These are phyloP conservation scores for Camponotus pennsylvanicus DNA, from an alignment of 1,140 invertebrate genomes.

Conservation along the genomic window DNA sequence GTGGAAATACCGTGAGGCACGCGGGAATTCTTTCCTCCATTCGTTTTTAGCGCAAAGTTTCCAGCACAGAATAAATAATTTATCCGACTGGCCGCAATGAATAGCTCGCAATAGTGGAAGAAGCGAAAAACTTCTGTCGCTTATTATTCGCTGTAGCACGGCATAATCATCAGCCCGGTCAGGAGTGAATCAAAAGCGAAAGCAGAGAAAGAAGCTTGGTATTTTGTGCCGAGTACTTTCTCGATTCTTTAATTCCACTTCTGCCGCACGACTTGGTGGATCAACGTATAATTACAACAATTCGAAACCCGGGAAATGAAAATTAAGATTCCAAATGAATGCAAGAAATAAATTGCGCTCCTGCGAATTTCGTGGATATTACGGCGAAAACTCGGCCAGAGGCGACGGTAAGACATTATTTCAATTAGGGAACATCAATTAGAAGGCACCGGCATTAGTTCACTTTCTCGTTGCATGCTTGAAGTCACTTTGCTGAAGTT, in stretches of 20 bases:
- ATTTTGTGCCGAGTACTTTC: conserved; percentile 58
- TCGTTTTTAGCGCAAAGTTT: conserved; percentile 47
- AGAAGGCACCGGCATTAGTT: conserved; percentile 62
- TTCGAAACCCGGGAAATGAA: conserved; percentile 63
- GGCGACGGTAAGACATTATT: conserved; percentile 68
- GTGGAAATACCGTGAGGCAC: conserved; percentile 44
- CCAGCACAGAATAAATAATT: conserved; percentile 66
- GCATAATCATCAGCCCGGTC: conserved; percentile 62
- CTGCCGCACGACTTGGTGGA: conserved; percentile 28
- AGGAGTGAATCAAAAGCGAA: conserved; percentile 65
- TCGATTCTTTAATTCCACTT: conserved; percentile 48
- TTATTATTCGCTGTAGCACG: conserved; percentile 37
- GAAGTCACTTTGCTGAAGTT: conserved; percentile 69
- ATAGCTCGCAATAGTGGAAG: conserved; percentile 38
- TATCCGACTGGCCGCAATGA: conserved; percentile 53
- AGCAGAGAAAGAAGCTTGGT: conserved; percentile 30
- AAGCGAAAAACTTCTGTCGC: conserved; percentile 62
- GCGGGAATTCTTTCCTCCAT: conserved; percentile 40
- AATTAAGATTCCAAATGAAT: conserved; percentile 75
- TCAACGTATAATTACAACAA: conserved; percentile 75
- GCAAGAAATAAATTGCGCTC: conserved; percentile 74
- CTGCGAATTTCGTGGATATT: conserved; percentile 54
- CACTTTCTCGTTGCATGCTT: conserved; percentile 61
- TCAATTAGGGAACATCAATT: conserved; percentile 69
- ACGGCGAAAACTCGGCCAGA: conserved; percentile 35